Percentiles rank a stretch among this genome's conserved stretches.
Evolutionary conservation across 2,797 vertebrate species (phyloP).

Genomic region (Coccyzus lansbergi): DNA sequence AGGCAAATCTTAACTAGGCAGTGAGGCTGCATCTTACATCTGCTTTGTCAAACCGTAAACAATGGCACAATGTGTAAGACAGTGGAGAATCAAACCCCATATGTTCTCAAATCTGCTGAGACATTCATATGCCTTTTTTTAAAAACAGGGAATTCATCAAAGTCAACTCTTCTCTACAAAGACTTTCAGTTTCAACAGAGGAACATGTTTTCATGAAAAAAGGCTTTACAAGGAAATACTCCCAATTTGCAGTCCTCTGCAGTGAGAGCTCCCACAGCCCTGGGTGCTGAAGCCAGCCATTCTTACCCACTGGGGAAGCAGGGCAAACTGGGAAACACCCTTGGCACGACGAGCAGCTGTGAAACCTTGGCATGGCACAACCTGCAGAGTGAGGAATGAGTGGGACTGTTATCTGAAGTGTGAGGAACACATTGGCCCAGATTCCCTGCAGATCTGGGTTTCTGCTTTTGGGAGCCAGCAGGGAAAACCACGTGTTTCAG

Average conservation of each 20-base stretch:
- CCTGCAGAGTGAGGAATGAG: background rate
- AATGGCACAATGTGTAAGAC: background rate
- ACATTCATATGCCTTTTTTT: background rate
- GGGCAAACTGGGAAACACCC: constrained; percentile 10
- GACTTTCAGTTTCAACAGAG: background rate
- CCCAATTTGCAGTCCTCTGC: background rate
- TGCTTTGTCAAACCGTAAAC: constrained; percentile 23
- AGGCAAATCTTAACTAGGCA: background rate
- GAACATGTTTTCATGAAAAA: background rate
- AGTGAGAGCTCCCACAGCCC: background rate
- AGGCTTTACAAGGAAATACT: background rate
- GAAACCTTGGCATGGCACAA: background rate
- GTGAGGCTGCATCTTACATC: constrained; percentile 1
- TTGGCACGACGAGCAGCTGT: rapidly evolving
- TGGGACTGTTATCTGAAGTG: background rate
- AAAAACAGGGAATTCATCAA: background rate
- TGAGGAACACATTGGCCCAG: constrained; percentile 58
- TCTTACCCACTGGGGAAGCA: background rate
- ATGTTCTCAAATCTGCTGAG: constrained; percentile 45
- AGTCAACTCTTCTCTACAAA: background rate
- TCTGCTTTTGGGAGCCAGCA: background rate
- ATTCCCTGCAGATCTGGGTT: constrained; percentile 29
- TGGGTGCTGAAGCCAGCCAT: background rate
- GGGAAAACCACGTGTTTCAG: background rate
- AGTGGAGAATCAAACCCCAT: constrained; percentile 19